phyloP scores from a whole-genome alignment of 2,113 vertebrate genomes.

The Notiomystis cincta region DNA sequence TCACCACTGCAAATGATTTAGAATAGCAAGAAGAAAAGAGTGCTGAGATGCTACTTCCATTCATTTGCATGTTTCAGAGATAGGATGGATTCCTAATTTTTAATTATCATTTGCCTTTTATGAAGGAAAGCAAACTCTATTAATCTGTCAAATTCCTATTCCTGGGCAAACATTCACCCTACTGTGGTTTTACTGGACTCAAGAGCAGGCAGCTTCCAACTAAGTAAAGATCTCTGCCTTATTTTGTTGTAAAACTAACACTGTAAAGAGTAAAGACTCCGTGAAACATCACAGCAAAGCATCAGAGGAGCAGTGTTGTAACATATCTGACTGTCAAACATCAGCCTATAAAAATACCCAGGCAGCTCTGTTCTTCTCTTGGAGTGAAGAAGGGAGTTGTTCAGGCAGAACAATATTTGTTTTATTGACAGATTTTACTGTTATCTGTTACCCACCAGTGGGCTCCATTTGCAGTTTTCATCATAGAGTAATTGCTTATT shows the following conservation, averaged over 20 bases:
- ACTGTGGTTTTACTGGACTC: neutral
- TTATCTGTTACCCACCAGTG: conserved; percentile 59
- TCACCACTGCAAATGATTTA: neutral
- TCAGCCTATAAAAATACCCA: conserved; percentile 14
- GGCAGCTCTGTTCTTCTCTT: neutral
- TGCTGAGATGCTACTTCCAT: neutral
- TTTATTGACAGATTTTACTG: conserved; percentile 63
- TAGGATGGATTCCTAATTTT: neutral
- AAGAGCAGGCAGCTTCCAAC: neutral
- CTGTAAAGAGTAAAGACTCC: neutral
- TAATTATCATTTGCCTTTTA: neutral
- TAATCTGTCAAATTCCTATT: neutral
- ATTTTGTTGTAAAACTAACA: neutral
- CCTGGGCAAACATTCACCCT: neutral
- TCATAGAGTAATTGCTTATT: conserved; percentile 64
- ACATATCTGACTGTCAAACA: conserved; percentile 4
- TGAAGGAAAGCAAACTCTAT: neutral
- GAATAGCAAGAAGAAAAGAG: neutral
- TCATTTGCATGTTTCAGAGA: neutral
- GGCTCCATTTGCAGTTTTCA: conserved; percentile 28
- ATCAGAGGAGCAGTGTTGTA: neutral
- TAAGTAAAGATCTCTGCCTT: neutral
- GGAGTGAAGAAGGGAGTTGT: neutral
- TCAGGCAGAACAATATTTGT: conserved; percentile 23
- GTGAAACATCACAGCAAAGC: neutral